A percentile compares a stretch with the other conserved stretches of the same genome.
Evolutionary conservation across 2,113 vertebrate genomes (phyloP).

Genomic region (Zosterops lateralis): DNA sequence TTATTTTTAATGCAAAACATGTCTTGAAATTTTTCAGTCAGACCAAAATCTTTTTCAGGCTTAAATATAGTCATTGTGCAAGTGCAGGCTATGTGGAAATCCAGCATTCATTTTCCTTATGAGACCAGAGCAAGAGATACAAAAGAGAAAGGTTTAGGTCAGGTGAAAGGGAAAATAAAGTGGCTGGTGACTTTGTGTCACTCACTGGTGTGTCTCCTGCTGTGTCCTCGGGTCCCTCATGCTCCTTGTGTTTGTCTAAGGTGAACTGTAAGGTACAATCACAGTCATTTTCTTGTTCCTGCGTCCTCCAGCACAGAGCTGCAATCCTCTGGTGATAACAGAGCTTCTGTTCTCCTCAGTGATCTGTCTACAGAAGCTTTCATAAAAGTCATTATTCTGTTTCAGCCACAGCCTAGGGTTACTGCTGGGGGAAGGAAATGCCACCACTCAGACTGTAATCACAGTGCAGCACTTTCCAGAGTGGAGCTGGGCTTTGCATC

Average conservation of each 20-base stretch:
- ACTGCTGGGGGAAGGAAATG: background rate
- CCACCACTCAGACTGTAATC: background rate
- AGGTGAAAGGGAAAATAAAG: background rate
- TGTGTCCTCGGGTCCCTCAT: conserved; percentile 13
- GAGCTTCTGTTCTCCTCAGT: conserved; percentile 6
- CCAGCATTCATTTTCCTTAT: conserved; percentile 30
- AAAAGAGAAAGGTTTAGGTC: conserved; percentile 34
- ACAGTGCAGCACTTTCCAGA: background rate
- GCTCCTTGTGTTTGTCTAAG: background rate
- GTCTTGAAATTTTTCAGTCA: conserved; percentile 11
- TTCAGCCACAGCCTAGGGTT: background rate
- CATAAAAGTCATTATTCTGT: background rate
- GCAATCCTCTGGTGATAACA: conserved; percentile 8
- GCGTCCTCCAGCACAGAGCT: background rate
- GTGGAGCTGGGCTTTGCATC: background rate
- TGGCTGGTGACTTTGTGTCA: background rate
- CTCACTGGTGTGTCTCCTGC: background rate
- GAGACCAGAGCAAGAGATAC: conserved; percentile 14
- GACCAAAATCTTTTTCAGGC: background rate
- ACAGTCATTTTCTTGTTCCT: conserved; percentile 21
- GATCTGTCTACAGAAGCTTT: conserved; percentile 3
- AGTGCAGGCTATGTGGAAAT: background rate
- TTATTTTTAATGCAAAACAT: conserved; percentile 18
- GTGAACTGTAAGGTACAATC: conserved; percentile 21
- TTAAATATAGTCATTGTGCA: conserved; percentile 20